Evolutionary conservation across 2,888 invertebrate species (phyloP).

Genomic region (Hybos culiciformis): DNA sequence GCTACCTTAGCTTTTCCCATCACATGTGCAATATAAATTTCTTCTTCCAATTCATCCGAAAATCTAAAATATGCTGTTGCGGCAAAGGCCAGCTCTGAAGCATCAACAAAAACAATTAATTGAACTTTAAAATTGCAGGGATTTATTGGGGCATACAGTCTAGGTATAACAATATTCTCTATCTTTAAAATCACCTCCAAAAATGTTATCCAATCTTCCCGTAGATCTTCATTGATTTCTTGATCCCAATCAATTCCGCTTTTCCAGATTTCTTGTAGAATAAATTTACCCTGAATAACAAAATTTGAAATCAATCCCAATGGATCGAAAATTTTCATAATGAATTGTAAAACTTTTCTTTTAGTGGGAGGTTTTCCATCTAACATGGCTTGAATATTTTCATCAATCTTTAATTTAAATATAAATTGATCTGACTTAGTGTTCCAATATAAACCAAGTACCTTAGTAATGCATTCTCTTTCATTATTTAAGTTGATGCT

Average conservation of each 20-base stretch:
- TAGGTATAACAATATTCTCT: background rate
- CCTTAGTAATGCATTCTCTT: conserved; percentile 1
- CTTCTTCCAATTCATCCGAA: background rate
- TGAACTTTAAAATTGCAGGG: background rate
- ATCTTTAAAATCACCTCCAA: background rate
- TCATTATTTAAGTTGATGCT: background rate
- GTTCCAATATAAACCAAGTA: conserved; percentile 5
- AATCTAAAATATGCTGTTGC: conserved; percentile 7
- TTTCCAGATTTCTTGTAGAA: conserved; percentile 8
- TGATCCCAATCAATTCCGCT: conserved; percentile 4
- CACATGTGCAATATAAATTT: background rate
- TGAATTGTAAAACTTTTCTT: background rate
- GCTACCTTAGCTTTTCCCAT: too few species aligned
- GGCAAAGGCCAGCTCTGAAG: conserved; percentile 6
- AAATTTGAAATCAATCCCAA: conserved; percentile 7
- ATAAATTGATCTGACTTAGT: conserved; percentile 1
- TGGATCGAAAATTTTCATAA: conserved; percentile 6
- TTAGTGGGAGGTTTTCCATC: background rate
- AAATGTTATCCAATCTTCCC: background rate
- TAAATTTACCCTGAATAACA: conserved; percentile 5
- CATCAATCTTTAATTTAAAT: conserved; percentile 2
- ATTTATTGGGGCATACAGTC: background rate
- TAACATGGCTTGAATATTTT: background rate
- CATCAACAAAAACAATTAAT: conserved; percentile 6
- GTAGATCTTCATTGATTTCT: background rate